Conservation (phyloP, 2,797 vertebrate genomes). For the Thalassophryne amazonica region DNA sequence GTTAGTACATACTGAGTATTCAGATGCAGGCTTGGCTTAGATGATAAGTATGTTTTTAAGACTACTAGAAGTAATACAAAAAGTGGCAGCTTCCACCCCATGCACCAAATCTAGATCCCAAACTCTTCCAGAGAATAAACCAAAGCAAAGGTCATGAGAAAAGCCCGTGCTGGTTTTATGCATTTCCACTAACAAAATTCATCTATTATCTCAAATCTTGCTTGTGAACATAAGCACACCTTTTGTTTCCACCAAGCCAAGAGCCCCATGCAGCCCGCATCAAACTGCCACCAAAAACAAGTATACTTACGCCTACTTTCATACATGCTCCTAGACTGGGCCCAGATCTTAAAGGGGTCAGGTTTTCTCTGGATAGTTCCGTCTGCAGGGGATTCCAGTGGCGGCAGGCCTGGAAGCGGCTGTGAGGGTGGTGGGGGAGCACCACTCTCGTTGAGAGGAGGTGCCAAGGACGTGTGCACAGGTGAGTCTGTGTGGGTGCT, state of each 20-base stretch:
- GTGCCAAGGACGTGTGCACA: slow-evolving; percentile 80
- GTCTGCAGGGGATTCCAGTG: slow-evolving; percentile 81
- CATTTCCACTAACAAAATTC: slow-evolving; percentile 41
- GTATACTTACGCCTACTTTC: slow-evolving; percentile 99
- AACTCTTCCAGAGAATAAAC: background rate
- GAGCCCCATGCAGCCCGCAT: slow-evolving; percentile 53
- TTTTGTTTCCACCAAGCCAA: slow-evolving; percentile 21
- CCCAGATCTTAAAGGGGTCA: slow-evolving; percentile 99
- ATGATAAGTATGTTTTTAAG: no score
- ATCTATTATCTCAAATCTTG: slow-evolving; percentile 4
- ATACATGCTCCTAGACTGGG: slow-evolving; percentile 99
- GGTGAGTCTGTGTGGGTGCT: slow-evolving; percentile 91
- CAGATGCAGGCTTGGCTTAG: no score
- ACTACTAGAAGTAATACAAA: background rate
- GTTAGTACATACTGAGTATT: no score
- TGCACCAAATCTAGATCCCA: background rate
- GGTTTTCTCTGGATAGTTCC: slow-evolving; percentile 92
- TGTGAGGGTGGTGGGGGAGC: slow-evolving; percentile 77
- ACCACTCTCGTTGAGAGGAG: slow-evolving; percentile 77
- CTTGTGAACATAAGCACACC: slow-evolving; percentile 18
- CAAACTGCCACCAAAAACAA: slow-evolving; percentile 69
- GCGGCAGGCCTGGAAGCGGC: slow-evolving; percentile 75
- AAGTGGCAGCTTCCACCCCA: background rate
- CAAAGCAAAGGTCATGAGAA: background rate
- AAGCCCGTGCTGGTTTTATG: background rate